phyloP scores from a whole-genome alignment of 2,113 vertebrate genomes.

The Hippocampus zosterae region DNA sequence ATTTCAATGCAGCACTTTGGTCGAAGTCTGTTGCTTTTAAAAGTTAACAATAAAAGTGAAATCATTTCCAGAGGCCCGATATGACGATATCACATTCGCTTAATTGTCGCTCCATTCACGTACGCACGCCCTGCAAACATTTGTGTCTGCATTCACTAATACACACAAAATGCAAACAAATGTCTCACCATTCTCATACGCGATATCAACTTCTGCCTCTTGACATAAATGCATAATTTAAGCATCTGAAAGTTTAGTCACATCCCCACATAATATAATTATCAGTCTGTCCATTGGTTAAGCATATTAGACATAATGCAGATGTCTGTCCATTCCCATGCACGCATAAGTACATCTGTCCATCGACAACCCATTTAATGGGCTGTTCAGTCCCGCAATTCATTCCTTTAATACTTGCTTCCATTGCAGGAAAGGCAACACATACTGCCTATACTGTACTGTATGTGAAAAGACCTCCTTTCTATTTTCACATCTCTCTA shows the following conservation, averaged over 20 bases:
- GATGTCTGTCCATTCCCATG: not conserved
- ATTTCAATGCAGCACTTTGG: too few species aligned
- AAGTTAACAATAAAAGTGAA: too few species aligned
- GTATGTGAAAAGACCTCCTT: not conserved
- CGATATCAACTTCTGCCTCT: too few species aligned
- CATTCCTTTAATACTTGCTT: slow-evolving; percentile 2
- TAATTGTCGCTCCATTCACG: too few species aligned
- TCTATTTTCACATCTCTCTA: slow-evolving; percentile 9
- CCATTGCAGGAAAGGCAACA: not conserved
- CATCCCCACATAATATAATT: not conserved
- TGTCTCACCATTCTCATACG: too few species aligned
- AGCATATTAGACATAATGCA: not conserved
- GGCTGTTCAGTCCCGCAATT: slow-evolving; percentile 5
- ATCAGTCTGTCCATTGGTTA: not conserved
- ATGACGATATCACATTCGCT: too few species aligned
- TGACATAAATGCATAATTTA: too few species aligned
- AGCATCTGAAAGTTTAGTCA: not conserved
- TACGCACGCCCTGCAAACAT: too few species aligned
- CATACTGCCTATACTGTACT: not conserved
- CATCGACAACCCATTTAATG: not conserved
- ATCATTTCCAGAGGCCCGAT: too few species aligned
- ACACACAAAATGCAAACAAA: too few species aligned
- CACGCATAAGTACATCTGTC: not conserved
- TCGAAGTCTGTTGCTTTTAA: too few species aligned
- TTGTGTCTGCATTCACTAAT: too few species aligned